phyloP scores from a whole-genome alignment of 2,113 vertebrate species.

The Helogale parvula region DNA sequence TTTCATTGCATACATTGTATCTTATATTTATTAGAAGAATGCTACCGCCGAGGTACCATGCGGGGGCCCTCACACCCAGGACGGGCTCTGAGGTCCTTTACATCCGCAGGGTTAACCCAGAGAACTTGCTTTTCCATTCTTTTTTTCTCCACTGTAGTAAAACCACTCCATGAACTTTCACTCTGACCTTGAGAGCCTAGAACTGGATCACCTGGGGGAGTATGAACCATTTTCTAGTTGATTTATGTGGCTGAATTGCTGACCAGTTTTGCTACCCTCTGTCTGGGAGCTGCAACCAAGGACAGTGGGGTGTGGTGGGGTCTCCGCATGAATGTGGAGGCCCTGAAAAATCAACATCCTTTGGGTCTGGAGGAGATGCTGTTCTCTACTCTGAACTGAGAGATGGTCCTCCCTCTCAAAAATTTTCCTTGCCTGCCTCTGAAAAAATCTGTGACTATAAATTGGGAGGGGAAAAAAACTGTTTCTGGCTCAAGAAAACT shows the following conservation, averaged over 20 bases:
- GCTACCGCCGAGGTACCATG: neutral
- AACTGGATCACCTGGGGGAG: neutral
- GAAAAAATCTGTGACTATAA: neutral
- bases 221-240: neutral
- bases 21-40: neutral
- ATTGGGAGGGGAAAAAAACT: neutral
- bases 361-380: neutral
- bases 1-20: neutral
- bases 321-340: rapidly evolving
- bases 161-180: neutral
- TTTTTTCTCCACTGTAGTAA: neutral
- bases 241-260: neutral
- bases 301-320: too few relatives aligned
- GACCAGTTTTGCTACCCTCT: neutral
- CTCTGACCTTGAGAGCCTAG: neutral
- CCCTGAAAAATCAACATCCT: neutral
- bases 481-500: neutral
- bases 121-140: neutral
- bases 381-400: neutral
- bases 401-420: neutral
- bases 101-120: neutral
- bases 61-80: neutral
- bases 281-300: neutral
- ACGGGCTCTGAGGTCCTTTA: neutral
- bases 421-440: neutral